These are phyloP conservation scores for Hiodon alosoides DNA, from an alignment of 2,113 vertebrate species.

Conservation along the genomic window DNA sequence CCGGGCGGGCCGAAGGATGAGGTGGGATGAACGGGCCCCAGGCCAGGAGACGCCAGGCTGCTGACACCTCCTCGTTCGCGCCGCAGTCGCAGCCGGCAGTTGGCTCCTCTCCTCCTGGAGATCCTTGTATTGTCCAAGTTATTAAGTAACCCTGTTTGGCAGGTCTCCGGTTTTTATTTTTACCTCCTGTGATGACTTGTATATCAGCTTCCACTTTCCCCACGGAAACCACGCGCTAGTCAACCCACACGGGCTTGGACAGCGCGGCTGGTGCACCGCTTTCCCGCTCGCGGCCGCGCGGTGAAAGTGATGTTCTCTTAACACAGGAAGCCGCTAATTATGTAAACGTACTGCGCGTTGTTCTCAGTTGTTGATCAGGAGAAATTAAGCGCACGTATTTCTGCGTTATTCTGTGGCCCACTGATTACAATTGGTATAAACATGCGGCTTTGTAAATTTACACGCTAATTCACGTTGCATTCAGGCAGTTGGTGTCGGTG, in stretches of 20 bases:
- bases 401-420: too few species aligned
- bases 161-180: slow-evolving; percentile 5
- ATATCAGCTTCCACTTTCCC: slow-evolving; percentile 9
- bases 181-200: slow-evolving; percentile 12
- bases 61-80: not conserved
- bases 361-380: too few species aligned
- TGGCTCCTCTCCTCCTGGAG: not conserved
- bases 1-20: not conserved
- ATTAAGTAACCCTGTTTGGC: slow-evolving; percentile 1
- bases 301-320: not conserved
- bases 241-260: slow-evolving; percentile 13
- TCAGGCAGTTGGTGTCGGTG: too few species aligned
- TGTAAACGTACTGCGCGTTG: too few species aligned
- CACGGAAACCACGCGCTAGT: not conserved
- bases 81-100: not conserved
- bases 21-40: not conserved
- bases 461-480: too few species aligned
- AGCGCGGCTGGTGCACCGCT: not conserved
- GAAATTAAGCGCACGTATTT: too few species aligned
- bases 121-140: slow-evolving; percentile 6
- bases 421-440: too few species aligned
- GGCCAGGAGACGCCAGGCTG: not conserved
- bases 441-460: too few species aligned
- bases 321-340: not conserved
- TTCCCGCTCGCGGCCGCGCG: not conserved